Percentiles rank a stretch among this genome's conserved stretches.
Evolutionary conservation across 1,140 invertebrate species (phyloP).

Genomic region (Panagrolaimus sp.): DNA sequence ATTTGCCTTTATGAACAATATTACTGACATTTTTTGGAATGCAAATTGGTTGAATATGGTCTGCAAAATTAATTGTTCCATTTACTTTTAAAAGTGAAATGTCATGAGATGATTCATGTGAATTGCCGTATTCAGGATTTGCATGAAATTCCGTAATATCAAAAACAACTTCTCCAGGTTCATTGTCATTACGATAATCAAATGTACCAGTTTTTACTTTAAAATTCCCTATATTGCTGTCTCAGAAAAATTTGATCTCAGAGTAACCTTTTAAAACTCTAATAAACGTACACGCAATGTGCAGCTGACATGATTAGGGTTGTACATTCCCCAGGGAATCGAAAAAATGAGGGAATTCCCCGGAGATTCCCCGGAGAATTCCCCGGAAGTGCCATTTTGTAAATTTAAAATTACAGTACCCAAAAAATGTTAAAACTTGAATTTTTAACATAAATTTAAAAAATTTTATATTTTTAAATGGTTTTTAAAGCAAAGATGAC

Average conservation of each 20-base stretch:
- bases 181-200: slow-evolving; percentile 16
- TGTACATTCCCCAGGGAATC: too few species aligned
- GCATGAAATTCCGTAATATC: slow-evolving; percentile 4
- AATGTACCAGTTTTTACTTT: slow-evolving; percentile 22
- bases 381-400: too few species aligned
- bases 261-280: not conserved
- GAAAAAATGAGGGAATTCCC: too few species aligned
- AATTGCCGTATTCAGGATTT: slow-evolving; percentile 21
- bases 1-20: slow-evolving; percentile 19
- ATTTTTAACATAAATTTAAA: too few species aligned
- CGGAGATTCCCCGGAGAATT: too few species aligned
- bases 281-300: slow-evolving; percentile 64
- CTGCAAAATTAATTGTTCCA: slow-evolving; percentile 16
- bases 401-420: too few species aligned
- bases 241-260: not conserved
- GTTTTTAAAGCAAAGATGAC: too few species aligned
- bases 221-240: slow-evolving; percentile 16
- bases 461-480: too few species aligned
- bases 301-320: slow-evolving; percentile 66
- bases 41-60: slow-evolving; percentile 28
- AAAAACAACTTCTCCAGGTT: slow-evolving; percentile 24
- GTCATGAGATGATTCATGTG: slow-evolving; percentile 12
- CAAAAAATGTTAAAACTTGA: too few species aligned
- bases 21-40: slow-evolving; percentile 10
- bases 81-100: slow-evolving; percentile 25